A percentile compares a stretch with the other conserved stretches of the same genome.
These are phyloP conservation scores for Nymphalis polychloros DNA, from an alignment of 2,888 invertebrate species.

Conservation along the genomic window DNA sequence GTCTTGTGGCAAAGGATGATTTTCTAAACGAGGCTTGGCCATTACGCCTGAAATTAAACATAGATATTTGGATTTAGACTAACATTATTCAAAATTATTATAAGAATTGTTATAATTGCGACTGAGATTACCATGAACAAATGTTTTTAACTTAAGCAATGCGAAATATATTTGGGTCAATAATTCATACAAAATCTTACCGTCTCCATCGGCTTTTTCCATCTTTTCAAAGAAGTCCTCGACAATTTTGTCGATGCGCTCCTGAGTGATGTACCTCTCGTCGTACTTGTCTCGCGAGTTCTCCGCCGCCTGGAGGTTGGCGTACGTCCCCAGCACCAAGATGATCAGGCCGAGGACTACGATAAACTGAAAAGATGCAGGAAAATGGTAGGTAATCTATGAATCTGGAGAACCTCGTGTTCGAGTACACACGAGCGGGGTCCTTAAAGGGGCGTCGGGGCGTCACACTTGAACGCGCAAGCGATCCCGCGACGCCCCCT, in stretches of 20 bases:
- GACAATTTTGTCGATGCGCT: conserved; percentile 69
- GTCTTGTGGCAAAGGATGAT: conserved; percentile 42
- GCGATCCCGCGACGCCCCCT: too few species aligned
- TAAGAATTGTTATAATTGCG: too few species aligned
- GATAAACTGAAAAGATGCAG: conserved; percentile 82
- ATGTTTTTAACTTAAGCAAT: too few species aligned
- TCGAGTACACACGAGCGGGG: too few species aligned
- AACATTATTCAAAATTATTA: too few species aligned
- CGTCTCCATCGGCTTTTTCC: conserved; percentile 55
- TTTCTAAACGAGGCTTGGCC: conserved; percentile 47
- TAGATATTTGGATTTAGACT: background rate
- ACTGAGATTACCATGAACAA: too few species aligned
- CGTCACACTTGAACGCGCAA: too few species aligned
- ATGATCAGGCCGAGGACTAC: conserved; percentile 91
- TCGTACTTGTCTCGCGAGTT: conserved; percentile 62
- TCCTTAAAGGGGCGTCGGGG: too few species aligned
- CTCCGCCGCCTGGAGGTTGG: conserved; percentile 90
- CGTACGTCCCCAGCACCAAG: conserved; percentile 94
- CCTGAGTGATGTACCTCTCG: conserved; percentile 64
- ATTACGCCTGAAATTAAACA: conserved; percentile 49
- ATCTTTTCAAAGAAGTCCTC: conserved; percentile 72
- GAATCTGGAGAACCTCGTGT: background rate
- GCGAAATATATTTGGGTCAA: too few species aligned
- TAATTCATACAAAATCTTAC: background rate
- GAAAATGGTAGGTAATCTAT: background rate